phyloP scores from a whole-genome alignment of 2,113 vertebrate species.

The Labeo rohita region DNA sequence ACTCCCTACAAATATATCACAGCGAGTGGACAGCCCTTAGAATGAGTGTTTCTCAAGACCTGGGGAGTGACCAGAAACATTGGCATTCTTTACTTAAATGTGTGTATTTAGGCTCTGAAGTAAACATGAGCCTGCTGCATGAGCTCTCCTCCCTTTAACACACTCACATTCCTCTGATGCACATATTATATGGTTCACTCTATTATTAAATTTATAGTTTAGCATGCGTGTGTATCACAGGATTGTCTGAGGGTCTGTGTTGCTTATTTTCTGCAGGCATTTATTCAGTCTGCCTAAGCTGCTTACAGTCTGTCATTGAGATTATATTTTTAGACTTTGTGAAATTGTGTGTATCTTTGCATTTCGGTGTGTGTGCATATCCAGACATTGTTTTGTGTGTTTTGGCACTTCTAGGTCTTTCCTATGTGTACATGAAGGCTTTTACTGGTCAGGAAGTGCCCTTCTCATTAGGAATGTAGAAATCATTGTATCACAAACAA shows the following conservation, averaged over 20 bases:
- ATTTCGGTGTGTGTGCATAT: not conserved
- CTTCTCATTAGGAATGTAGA: slow-evolving; percentile 43
- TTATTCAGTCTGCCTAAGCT: not conserved
- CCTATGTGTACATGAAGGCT: not conserved
- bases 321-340: not conserved
- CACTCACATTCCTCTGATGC: not conserved
- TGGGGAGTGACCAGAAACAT: not conserved
- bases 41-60: not conserved
- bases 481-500: slow-evolving; percentile 44
- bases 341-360: not conserved
- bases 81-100: not conserved
- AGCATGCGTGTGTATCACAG: not conserved
- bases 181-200: not conserved
- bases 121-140: slow-evolving; percentile 30
- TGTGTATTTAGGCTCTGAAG: slow-evolving; percentile 5
- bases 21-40: slow-evolving; percentile 2
- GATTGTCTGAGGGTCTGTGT: not conserved
- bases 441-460: slow-evolving; percentile 41
- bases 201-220: not conserved
- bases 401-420: not conserved
- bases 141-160: not conserved
- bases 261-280: not conserved
- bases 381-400: not conserved
- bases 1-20: slow-evolving; percentile 16
- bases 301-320: not conserved